Percentiles rank a stretch among this genome's conserved stretches.
These are phyloP conservation scores for Oophaga pumilio DNA, from an alignment of 2,113 vertebrate species.

Conservation along the genomic window DNA sequence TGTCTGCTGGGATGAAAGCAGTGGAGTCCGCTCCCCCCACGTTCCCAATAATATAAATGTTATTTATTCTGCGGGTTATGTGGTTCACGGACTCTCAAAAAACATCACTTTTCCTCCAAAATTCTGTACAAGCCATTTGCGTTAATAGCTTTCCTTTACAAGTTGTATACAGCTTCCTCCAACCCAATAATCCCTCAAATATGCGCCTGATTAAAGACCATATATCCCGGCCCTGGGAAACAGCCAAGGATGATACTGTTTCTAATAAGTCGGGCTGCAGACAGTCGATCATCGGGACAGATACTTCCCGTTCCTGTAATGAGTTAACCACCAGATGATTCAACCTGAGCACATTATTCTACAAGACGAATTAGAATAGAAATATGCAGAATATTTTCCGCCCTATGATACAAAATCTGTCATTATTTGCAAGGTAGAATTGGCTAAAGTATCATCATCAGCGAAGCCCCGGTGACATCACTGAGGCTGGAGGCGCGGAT, in stretches of 20 bases:
- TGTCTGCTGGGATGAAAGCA: slow-evolving; percentile 62
- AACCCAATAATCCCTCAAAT: slow-evolving; percentile 27
- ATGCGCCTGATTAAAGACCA: slow-evolving; percentile 53
- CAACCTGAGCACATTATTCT: neutral
- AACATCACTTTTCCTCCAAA: slow-evolving; percentile 42
- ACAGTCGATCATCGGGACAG: slow-evolving; percentile 21
- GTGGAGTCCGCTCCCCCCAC: neutral
- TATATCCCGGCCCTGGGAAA: slow-evolving; percentile 16
- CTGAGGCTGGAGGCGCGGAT: neutral
- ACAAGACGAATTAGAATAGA: slow-evolving; percentile 3
- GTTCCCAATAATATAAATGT: neutral
- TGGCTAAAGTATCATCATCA: neutral
- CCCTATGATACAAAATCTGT: neutral
- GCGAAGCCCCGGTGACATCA: neutral
- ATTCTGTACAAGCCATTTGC: neutral
- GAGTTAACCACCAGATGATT: slow-evolving; percentile 9
- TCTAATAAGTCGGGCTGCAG: slow-evolving; percentile 35
- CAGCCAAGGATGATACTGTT: slow-evolving; percentile 28
- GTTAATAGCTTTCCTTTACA: slow-evolving; percentile 50
- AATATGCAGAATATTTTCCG: slow-evolving; percentile 22
- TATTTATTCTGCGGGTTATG: slow-evolving; percentile 2
- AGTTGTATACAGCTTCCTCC: slow-evolving; percentile 43
- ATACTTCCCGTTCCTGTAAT: slow-evolving; percentile 49
- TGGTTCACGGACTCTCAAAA: neutral
- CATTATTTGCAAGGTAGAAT: neutral